Percentiles rank a stretch among this genome's conserved stretches.
Conservation (phyloP, 2,888 invertebrate species). For the Sinhomidia bicolor region DNA sequence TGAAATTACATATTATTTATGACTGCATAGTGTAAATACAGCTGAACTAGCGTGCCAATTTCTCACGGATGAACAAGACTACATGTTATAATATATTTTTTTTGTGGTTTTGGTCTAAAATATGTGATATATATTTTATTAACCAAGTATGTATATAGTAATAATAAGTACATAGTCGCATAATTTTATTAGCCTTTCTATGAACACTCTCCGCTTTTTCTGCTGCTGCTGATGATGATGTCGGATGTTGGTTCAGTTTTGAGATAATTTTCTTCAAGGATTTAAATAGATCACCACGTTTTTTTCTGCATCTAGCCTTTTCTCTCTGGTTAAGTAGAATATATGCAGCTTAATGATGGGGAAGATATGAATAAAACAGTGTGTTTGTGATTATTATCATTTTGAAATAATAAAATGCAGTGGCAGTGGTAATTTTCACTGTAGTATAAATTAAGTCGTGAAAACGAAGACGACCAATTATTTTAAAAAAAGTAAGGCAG, state of each 20-base stretch:
- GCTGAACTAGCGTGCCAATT: conserved; percentile 57
- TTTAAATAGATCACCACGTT: conserved; percentile 40
- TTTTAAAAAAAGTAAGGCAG: neutral
- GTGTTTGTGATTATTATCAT: neutral
- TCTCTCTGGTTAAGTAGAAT: neutral
- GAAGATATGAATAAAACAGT: conserved; percentile 15
- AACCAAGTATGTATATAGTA: neutral
- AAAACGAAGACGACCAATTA: conserved; percentile 55
- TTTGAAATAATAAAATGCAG: neutral
- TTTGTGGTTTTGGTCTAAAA: conserved; percentile 36
- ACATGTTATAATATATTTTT: neutral
- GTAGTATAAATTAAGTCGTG: conserved; percentile 58
- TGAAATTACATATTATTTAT: conserved; percentile 6
- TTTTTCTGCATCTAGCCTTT: neutral
- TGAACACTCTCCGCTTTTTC: too few species aligned
- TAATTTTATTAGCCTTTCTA: conserved; percentile 53
- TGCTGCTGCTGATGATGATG: too few species aligned
- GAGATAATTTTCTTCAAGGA: neutral
- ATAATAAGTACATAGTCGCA: too few species aligned
- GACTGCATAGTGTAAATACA: neutral
- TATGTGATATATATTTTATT: conserved; percentile 38
- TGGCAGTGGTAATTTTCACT: neutral
- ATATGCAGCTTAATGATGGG: conserved; percentile 38
- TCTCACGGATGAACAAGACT: conserved; percentile 52
- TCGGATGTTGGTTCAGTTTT: neutral